These are phyloP conservation scores for Orthosia gracilis DNA, from an alignment of 2,888 invertebrate genomes.

Conservation along the genomic window DNA sequence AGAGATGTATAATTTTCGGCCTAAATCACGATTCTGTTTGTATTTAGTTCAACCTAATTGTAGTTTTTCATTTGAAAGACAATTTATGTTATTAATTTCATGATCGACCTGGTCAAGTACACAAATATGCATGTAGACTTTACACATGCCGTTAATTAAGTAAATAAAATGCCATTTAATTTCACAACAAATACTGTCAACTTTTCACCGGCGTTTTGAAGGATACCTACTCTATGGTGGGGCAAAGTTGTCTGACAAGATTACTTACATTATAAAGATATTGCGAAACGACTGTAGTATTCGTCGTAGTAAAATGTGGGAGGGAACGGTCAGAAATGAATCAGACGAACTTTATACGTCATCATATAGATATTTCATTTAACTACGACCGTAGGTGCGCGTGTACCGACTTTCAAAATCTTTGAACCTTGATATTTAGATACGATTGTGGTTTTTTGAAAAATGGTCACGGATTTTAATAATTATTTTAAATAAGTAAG, in stretches of 20 bases:
- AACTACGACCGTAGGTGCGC: neutral
- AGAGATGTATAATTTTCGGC: neutral
- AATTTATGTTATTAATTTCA: constrained; percentile 4
- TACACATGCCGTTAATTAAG: constrained; percentile 48
- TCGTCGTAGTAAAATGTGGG: constrained; percentile 36
- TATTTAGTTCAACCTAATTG: neutral
- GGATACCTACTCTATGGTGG: constrained; percentile 59
- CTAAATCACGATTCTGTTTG: constrained; percentile 13
- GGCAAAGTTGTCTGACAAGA: constrained; percentile 50
- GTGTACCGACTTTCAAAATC: constrained; percentile 31
- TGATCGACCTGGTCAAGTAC: constrained; percentile 25
- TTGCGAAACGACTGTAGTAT: constrained; percentile 57
- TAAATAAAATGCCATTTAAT: constrained; percentile 64
- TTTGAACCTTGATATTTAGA: constrained; percentile 41
- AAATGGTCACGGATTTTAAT: constrained; percentile 9
- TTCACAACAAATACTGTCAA: constrained; percentile 65
- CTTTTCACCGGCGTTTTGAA: constrained; percentile 64
- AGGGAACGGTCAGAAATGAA: constrained; percentile 38
- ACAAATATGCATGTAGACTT: constrained; percentile 19
- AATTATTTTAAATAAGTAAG: constrained; percentile 4
- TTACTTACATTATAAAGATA: constrained; percentile 40
- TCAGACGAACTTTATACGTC: constrained; percentile 24
- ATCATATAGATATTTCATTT: constrained; percentile 26
- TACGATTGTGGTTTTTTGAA: constrained; percentile 20
- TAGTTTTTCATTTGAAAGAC: constrained; percentile 9